phyloP scores from a whole-genome alignment of 2,888 invertebrate species.

The Ptychoptera contaminata region DNA sequence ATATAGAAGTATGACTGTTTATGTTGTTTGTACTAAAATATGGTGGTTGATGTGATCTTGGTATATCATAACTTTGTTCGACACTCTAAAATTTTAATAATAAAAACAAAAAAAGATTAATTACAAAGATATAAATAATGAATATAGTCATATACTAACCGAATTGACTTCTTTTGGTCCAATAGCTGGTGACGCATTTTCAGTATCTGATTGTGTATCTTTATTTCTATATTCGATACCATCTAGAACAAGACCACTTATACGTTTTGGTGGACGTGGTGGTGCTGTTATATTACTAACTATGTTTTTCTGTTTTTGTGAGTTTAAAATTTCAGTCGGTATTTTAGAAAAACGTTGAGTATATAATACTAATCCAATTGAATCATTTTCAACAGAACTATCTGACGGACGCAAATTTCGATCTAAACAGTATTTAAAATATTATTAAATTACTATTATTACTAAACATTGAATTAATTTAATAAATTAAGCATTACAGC shows the following conservation, averaged over 20 bases:
- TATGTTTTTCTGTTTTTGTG: slow-evolving; percentile 10
- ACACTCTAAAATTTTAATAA: slow-evolving; percentile 15
- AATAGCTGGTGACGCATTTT: slow-evolving; percentile 31
- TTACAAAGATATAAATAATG: not conserved
- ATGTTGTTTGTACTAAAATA: slow-evolving; percentile 19
- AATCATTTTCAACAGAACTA: slow-evolving; percentile 39
- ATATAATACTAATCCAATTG: slow-evolving; percentile 36
- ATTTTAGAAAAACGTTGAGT: slow-evolving; percentile 41
- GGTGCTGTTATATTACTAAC: slow-evolving; percentile 38
- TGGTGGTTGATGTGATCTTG: slow-evolving; percentile 44
- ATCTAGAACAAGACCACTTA: slow-evolving; percentile 24
- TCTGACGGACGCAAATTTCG: slow-evolving; percentile 37
- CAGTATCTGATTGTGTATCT: slow-evolving; percentile 30
- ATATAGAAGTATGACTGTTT: slow-evolving; percentile 13
- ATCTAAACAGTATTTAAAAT: slow-evolving; percentile 15
- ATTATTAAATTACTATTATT: too few relatives aligned
- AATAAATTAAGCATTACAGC: too few relatives aligned
- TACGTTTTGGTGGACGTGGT: slow-evolving; percentile 59
- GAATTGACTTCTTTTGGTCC: slow-evolving; percentile 26
- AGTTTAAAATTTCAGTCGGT: slow-evolving; percentile 19
- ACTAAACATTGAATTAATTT: too few relatives aligned
- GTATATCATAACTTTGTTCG: slow-evolving; percentile 53
- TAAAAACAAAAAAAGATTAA: not conserved
- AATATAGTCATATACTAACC: slow-evolving; percentile 11
- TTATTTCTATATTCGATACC: slow-evolving; percentile 28